A percentile compares a stretch with the other conserved stretches of the same genome.
Conservation (phyloP, 2,797 vertebrate species). For the Clarias platycephalus region DNA sequence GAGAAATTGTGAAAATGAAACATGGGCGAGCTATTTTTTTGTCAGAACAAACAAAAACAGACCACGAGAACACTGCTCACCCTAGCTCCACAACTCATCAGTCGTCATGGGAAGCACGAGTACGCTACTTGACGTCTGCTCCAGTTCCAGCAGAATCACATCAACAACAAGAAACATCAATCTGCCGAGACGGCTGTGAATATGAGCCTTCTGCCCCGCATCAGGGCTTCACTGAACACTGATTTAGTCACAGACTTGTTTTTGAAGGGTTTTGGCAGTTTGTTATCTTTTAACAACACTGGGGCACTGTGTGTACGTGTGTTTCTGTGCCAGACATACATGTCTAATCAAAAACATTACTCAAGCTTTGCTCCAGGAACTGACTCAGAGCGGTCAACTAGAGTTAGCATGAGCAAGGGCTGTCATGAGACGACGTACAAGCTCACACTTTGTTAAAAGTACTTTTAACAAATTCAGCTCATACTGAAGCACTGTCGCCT, state of each 20-base stretch:
- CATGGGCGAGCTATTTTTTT: slow-evolving; percentile 22
- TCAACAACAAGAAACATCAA: neutral
- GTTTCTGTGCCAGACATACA: neutral
- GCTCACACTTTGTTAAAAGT: neutral
- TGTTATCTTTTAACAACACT: slow-evolving; percentile 31
- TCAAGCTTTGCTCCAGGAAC: neutral
- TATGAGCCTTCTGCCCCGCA: neutral
- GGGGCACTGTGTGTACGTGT: neutral
- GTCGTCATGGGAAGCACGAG: neutral
- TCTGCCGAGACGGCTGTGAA: neutral
- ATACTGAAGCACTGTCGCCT: neutral
- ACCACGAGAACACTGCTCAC: slow-evolving; percentile 9
- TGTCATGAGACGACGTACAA: neutral
- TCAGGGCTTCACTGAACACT: neutral
- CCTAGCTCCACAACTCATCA: slow-evolving; percentile 31
- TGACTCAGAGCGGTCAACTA: neutral
- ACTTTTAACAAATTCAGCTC: neutral
- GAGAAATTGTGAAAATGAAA: neutral
- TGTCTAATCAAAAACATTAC: neutral
- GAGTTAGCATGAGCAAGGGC: neutral
- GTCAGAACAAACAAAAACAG: slow-evolving; percentile 48
- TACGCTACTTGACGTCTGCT: neutral
- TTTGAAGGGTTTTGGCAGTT: neutral
- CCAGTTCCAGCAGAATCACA: neutral
- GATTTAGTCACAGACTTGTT: slow-evolving; percentile 17